Evolutionary conservation across 2,797 vertebrate genomes (phyloP).

Genomic region (Philypnodon macrostomus): DNA sequence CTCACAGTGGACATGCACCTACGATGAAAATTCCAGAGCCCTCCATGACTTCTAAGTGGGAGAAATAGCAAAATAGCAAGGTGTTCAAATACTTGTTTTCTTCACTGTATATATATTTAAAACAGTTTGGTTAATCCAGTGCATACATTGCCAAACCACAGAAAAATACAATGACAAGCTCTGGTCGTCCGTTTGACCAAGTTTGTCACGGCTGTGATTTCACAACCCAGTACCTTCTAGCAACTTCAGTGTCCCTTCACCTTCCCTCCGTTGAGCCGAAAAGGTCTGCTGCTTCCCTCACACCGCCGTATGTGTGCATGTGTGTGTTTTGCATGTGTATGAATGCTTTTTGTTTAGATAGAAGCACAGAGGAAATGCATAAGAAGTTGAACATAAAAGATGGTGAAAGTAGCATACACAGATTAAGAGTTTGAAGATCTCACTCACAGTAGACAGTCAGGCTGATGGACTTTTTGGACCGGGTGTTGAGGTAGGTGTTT

Average conservation of each 20-base stretch:
- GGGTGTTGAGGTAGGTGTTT: constrained; percentile 84
- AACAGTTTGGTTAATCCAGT: neutral
- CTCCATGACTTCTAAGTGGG: too few species aligned
- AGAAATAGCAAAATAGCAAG: too few species aligned
- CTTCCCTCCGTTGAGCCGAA: constrained; percentile 50
- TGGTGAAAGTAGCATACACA: neutral
- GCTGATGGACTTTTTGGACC: constrained; percentile 80
- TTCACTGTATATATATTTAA: too few species aligned
- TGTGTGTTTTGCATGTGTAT: constrained; percentile 1
- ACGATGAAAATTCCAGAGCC: too few species aligned
- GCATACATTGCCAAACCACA: neutral
- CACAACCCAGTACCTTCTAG: constrained; percentile 74
- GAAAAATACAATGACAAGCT: constrained; percentile 6
- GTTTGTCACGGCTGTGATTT: constrained; percentile 33
- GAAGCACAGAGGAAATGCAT: constrained; percentile 7
- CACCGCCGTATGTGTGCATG: constrained; percentile 32
- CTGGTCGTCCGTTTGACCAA: neutral
- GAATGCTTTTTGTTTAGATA: constrained; percentile 3
- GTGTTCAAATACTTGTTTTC: too few species aligned
- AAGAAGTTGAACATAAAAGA: constrained; percentile 15
- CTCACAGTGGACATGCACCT: constrained; percentile 77
- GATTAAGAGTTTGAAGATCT: constrained; percentile 21
- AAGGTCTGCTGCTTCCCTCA: constrained; percentile 52
- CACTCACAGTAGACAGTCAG: constrained; percentile 92
- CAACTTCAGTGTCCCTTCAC: constrained; percentile 58